These are phyloP conservation scores for Scaptomyza polygonia DNA, from an alignment of 2,888 invertebrate genomes.

Conservation along the genomic window DNA sequence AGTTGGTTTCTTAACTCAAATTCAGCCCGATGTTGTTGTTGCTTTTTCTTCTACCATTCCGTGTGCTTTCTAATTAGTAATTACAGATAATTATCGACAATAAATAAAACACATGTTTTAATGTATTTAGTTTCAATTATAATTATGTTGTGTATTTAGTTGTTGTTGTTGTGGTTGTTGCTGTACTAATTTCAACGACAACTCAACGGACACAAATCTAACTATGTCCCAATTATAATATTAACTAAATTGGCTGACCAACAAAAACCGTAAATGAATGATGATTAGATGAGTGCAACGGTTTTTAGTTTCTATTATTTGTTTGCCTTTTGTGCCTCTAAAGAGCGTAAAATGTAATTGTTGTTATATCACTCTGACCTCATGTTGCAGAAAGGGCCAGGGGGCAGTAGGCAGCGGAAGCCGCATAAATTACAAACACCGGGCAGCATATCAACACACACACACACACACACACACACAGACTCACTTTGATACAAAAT, in stretches of 20 bases:
- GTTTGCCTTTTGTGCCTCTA: not conserved
- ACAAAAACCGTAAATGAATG: not conserved
- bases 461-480: slow-evolving; percentile 11
- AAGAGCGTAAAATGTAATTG: slow-evolving; percentile 49
- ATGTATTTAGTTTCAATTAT: slow-evolving; percentile 2
- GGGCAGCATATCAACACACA: slow-evolving; percentile 58
- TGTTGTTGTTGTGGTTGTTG: slow-evolving; percentile 35
- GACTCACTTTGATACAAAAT: slow-evolving; percentile 15
- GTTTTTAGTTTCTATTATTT: not conserved
- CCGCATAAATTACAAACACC: slow-evolving; percentile 79
- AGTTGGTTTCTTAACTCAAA: not conserved
- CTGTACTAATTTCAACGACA: slow-evolving; percentile 47
- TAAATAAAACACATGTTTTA: slow-evolving; percentile 4
- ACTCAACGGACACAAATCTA: slow-evolving; percentile 33
- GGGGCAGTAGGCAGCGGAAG: slow-evolving; percentile 51
- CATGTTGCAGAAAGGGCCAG: slow-evolving; percentile 16
- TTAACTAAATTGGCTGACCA: too few species aligned
- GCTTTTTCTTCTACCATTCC: not conserved
- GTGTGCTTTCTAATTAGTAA: not conserved
- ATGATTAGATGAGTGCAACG: not conserved
- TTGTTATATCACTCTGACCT: slow-evolving; percentile 35
- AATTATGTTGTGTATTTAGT: slow-evolving; percentile 29
- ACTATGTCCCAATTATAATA: not conserved
- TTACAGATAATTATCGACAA: slow-evolving; percentile 20
- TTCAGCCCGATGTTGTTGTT: not conserved